Conservation (phyloP, 2,888 invertebrate species). For the Mythimna pallens region DNA sequence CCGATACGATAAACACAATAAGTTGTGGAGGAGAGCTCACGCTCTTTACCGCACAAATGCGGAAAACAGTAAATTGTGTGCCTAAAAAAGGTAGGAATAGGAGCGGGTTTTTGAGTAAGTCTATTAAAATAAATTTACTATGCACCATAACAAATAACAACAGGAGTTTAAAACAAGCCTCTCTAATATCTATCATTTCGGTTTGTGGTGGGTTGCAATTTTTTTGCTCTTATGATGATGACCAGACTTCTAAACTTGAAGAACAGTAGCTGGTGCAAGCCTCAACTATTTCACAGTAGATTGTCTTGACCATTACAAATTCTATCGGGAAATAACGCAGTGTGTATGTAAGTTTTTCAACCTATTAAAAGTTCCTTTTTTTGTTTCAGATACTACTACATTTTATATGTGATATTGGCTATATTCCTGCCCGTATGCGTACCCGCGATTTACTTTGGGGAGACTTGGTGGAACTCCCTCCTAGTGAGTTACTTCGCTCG, state of each 20-base stretch:
- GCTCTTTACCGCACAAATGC: too few species aligned
- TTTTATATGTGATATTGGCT: conserved; percentile 90
- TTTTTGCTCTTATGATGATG: not conserved
- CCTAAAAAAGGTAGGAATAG: too few species aligned
- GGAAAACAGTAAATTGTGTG: too few species aligned
- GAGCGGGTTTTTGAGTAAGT: too few species aligned
- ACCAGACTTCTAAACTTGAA: not conserved
- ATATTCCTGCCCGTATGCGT: conserved; percentile 91
- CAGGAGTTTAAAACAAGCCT: not conserved
- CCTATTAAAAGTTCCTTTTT: not conserved
- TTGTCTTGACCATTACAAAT: not conserved
- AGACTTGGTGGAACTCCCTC: conserved; percentile 91
- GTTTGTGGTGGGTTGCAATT: not conserved
- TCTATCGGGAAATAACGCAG: not conserved
- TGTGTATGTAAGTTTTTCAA: not conserved
- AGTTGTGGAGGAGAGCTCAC: too few species aligned
- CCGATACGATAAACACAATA: too few species aligned
- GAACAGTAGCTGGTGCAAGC: not conserved
- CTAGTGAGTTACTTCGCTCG: conserved; percentile 92
- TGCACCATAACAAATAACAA: too few species aligned
- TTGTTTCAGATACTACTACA: conserved; percentile 88
- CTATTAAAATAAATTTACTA: too few species aligned
- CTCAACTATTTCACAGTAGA: not conserved
- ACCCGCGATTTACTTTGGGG: conserved; percentile 93
- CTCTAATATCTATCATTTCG: not conserved